Evolutionary conservation across 2,797 vertebrate species (phyloP).

Genomic region (Chiloscyllium punctatum): DNA sequence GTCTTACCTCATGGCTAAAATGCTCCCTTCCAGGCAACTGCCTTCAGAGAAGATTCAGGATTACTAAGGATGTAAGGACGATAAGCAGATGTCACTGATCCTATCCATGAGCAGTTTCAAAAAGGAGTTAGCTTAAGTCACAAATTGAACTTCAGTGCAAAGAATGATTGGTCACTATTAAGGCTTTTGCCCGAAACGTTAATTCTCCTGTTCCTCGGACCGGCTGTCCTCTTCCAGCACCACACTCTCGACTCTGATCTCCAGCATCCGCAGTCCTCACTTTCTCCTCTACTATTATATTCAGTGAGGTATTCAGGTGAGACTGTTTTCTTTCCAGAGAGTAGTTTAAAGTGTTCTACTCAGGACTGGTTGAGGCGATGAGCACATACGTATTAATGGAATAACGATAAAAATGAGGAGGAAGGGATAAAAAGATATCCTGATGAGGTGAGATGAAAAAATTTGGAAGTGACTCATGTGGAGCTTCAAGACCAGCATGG

Average conservation of each 20-base stretch:
- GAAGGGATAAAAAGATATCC: neutral
- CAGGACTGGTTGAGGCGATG: neutral
- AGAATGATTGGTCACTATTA: too few species aligned
- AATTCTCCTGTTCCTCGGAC: too few species aligned
- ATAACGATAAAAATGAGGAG: neutral
- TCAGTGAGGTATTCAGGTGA: neutral
- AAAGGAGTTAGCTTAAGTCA: neutral
- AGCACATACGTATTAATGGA: neutral
- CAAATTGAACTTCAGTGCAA: neutral
- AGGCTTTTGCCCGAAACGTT: too few species aligned
- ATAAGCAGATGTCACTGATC: neutral
- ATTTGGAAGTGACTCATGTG: neutral
- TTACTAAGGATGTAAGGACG: neutral
- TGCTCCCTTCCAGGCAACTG: too few species aligned
- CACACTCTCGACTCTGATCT: too few species aligned
- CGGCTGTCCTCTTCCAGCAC: too few species aligned
- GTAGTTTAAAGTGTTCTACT: neutral
- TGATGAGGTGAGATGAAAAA: neutral
- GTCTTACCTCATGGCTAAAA: too few species aligned
- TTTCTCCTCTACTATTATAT: neutral
- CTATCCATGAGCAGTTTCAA: neutral
- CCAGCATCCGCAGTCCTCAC: too few species aligned
- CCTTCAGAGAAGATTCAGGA: neutral
- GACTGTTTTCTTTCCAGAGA: too few species aligned
- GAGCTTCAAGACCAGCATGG: neutral